Conservation (phyloP, 1,140 invertebrate genomes). For the Orussus abietinus region DNA sequence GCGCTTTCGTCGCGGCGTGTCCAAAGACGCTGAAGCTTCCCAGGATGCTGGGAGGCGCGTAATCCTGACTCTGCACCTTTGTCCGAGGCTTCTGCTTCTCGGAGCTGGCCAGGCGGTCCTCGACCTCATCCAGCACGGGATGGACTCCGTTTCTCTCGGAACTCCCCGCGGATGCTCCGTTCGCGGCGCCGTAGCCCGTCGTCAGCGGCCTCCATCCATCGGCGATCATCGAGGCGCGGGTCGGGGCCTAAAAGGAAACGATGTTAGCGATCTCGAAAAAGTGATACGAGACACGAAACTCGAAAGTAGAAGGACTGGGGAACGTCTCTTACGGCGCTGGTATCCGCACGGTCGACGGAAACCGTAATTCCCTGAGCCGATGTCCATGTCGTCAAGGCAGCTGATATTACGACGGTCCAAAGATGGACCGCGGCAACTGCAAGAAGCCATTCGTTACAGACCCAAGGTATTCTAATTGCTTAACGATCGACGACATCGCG, state of each 20-base stretch:
- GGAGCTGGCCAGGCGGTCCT: constrained; percentile 41
- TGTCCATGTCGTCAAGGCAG: constrained; percentile 31
- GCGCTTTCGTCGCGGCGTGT: constrained; percentile 42
- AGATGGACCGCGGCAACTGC: too few species aligned
- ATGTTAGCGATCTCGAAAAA: not conserved
- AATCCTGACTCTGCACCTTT: constrained; percentile 27
- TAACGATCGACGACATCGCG: too few species aligned
- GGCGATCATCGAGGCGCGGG: constrained; percentile 37
- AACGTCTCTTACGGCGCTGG: constrained; percentile 33
- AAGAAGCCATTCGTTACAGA: too few species aligned
- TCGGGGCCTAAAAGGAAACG: constrained; percentile 24
- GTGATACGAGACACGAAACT: not conserved
- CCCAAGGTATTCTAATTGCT: too few species aligned
- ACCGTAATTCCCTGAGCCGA: constrained; percentile 39
- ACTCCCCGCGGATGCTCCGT: constrained; percentile 30
- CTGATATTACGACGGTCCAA: constrained; percentile 23
- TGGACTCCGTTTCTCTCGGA: constrained; percentile 34
- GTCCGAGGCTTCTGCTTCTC: constrained; percentile 33
- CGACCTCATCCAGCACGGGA: constrained; percentile 40
- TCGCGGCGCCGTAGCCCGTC: constrained; percentile 33
- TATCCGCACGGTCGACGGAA: constrained; percentile 41
- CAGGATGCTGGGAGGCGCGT: constrained; percentile 47
- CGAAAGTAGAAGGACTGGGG: not conserved
- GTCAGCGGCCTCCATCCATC: constrained; percentile 47
- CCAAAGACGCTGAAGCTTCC: constrained; percentile 50